Percentiles rank a stretch among this genome's conserved stretches.
phyloP scores from a whole-genome alignment of 2,888 invertebrate genomes.

The Amorpha juglandis region DNA sequence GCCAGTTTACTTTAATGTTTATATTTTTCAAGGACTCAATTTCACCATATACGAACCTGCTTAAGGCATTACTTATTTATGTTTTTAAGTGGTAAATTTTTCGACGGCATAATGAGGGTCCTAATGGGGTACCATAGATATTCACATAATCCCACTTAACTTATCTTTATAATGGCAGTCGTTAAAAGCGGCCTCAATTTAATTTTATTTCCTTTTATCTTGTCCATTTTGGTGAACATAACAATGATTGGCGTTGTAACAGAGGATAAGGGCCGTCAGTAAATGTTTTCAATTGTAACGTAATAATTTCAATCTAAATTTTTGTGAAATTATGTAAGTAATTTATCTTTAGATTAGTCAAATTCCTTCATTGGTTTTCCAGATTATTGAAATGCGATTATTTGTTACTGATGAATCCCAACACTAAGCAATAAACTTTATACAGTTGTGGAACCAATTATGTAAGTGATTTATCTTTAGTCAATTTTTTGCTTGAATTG shows the following conservation, averaged over 20 bases:
- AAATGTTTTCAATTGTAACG: neutral
- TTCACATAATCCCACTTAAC: constrained; percentile 43
- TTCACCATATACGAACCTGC: neutral
- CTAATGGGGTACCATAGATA: constrained; percentile 28
- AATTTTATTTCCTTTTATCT: constrained; percentile 38
- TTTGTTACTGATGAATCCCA: too few species aligned
- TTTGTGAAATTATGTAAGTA: neutral
- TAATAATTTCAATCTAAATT: neutral
- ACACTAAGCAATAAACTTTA: too few species aligned
- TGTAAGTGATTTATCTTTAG: neutral
- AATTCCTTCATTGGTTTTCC: too few species aligned
- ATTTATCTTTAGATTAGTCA: neutral
- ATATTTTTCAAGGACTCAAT: neutral
- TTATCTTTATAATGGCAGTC: constrained; percentile 48
- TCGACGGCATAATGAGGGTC: constrained; percentile 18
- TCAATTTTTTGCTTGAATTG: too few species aligned
- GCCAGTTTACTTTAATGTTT: neutral
- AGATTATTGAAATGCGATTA: too few species aligned
- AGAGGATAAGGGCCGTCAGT: constrained; percentile 34
- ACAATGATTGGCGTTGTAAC: constrained; percentile 30
- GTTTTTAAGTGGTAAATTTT: neutral
- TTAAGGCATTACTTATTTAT: neutral
- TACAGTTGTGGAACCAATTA: too few species aligned
- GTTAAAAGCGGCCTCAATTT: constrained; percentile 42
- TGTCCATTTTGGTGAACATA: constrained; percentile 14